phyloP scores from a whole-genome alignment of 2,797 vertebrate genomes.

The Acrocephalus scirpaceus region DNA sequence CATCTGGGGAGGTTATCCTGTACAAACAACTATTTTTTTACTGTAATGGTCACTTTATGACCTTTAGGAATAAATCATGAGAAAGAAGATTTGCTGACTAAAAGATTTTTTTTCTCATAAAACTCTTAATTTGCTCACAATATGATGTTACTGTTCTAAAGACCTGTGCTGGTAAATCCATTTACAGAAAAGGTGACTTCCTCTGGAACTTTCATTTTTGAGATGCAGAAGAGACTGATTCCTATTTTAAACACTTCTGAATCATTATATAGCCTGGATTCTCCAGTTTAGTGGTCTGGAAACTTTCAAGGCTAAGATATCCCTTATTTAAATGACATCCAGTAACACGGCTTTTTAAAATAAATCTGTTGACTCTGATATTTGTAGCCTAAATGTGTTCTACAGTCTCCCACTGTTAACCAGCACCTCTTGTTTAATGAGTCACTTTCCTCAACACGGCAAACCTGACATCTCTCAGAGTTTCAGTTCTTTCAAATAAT shows the following conservation, averaged over 20 bases:
- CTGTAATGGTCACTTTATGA: neutral
- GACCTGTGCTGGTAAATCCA: neutral
- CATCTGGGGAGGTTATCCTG: constrained; percentile 48
- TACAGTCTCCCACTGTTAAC: neutral
- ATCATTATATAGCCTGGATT: neutral
- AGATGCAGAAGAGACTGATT: neutral
- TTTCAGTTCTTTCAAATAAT: neutral
- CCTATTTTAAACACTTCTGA: neutral
- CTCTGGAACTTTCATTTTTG: neutral
- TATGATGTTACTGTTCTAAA: neutral
- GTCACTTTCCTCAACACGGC: neutral
- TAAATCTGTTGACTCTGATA: neutral
- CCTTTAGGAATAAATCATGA: constrained; percentile 11
- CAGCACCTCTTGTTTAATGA: neutral
- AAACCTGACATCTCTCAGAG: neutral
- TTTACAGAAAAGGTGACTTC: neutral
- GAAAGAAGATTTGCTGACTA: constrained; percentile 15
- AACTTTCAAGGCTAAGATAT: neutral
- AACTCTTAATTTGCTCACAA: neutral
- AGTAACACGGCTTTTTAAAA: neutral
- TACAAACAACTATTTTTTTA: constrained; percentile 31
- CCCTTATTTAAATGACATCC: neutral
- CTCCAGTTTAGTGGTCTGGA: neutral
- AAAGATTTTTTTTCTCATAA: neutral
- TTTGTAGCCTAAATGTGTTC: neutral